Evolutionary conservation across 2,797 vertebrate species (phyloP), one percentile per base, ranked within the genome.

Genomic region (Anableps anableps): DNA sequence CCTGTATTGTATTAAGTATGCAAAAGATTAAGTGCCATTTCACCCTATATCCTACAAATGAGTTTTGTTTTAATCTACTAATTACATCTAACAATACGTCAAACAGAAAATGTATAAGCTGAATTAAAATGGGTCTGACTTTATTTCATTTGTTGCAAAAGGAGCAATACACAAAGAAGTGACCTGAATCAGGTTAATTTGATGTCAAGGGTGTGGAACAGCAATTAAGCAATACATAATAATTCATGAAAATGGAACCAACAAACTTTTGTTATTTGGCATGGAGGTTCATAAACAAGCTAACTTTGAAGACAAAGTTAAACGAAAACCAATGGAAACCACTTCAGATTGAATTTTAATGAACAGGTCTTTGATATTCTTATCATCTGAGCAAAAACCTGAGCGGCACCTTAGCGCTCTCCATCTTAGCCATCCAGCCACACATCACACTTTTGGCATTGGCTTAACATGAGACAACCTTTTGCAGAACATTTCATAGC

Each of bases 261-360:
- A 38, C 48, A 72, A 58, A 73, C 9, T 64, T 80, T 60, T 72
- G 68, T 45, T 83, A 74, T 83, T 64, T 78, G 34, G 21, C 26
- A 68, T 76, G 31, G 80, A 74, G 31, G 41, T 85, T 80, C 58
- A 68, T 76, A 82, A 83, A 85, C 80, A 82, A 79, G 73, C 66
- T 53, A 79, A 82, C 78, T 87, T 88, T 89, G 78, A 87, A 90
- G 84, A 31, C 45, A 91, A 83, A 82, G 34, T 86, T 64, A 79
- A 76, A 87, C 91, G 82, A 81, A 88, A 85, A 85, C 76, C 78
- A 80, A 85, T 90, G 81, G 79, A 88, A 83, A 82, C 74, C 53
- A 78, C 71, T 80, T 85, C 74, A 75, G 70, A 84, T 80, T 79
- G 53, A 83, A 84, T 90, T 92, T 86, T 87, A 86, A 92, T 86